Base-by-base conservation (phyloP, 2,888 invertebrate genomes). In the Rhyacophila evoluta region DNA sequence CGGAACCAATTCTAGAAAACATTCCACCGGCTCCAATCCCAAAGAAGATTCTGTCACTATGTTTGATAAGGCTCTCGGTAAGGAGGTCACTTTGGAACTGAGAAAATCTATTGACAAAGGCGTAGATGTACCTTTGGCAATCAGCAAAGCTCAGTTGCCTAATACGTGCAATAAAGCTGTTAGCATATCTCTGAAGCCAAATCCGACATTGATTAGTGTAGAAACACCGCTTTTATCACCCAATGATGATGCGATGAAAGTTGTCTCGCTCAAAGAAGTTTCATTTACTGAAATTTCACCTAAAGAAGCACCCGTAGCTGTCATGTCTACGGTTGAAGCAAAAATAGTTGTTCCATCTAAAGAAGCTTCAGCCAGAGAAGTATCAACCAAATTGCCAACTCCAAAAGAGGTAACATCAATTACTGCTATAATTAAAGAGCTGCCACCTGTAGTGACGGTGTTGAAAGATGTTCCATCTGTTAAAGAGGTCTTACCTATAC, bases 81-180 rank as follows among this genome's bases (percentile, higher is more conserved):
- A 89, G 83, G 90, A 89, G 84, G 89, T 90, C 15, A 89, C 89
- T 15, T 84, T 90, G 74, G 90, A 90, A 84, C 88, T 90, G 80
- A 87, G 88, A 81, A 90, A 90, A 82, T 88, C 89, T 6, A 88
- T 87, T 10, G 90, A 89, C 41, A 89, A 88, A 82, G 83, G 86
- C 5, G 72, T 77, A 19, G 55, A 55, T 11, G 28, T 74, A 11
- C 70, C 79, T 19, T 33, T 55, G 15, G 12, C 55, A 8, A 55
- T 55, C 15, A 19, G 19, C 19, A 19, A 55, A 19, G 10, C 55
- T 55, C 55, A 55, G 19, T 55, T 55, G 19, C 55, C 55, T 2
- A 55, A 55, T 19, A 19, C 55, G 0, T 5, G 15, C 5, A 55
- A 19, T 19, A 55, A 19, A 19, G 55, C 55, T 19, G 55, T 55